These are phyloP conservation scores for Spermophilus dauricus DNA, from an alignment of 2,113 vertebrate genomes.

Conservation along the genomic window DNA sequence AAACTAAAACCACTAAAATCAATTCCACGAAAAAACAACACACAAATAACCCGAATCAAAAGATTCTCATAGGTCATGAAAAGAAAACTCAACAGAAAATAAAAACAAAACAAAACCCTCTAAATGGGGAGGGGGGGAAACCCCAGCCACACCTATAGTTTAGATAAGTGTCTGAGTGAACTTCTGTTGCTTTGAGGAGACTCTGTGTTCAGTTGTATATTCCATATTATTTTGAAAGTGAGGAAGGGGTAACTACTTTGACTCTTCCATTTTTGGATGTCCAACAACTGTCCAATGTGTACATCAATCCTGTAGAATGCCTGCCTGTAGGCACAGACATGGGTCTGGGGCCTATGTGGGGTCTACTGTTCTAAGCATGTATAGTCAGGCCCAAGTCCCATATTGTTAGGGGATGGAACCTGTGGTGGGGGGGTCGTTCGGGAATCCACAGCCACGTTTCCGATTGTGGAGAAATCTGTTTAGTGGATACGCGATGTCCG, in stretches of 20 bases:
- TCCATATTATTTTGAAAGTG: slow-evolving; percentile 49
- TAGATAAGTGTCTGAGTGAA: neutral
- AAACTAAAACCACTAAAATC: slow-evolving; percentile 66
- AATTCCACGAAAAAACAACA: slow-evolving; percentile 29
- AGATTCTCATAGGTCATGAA: slow-evolving; percentile 15
- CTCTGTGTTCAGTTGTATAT: neutral
- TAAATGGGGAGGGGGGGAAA: neutral
- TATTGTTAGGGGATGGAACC: neutral
- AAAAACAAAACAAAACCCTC: slow-evolving; percentile 72
- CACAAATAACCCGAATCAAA: slow-evolving; percentile 57
- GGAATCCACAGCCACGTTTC: slow-evolving; percentile 71
- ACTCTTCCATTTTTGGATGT: slow-evolving; percentile 25
- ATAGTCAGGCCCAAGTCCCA: neutral
- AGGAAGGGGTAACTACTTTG: slow-evolving; percentile 23
- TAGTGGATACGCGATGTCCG: slow-evolving; percentile 70
- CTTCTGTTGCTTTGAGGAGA: neutral
- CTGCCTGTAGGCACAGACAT: neutral
- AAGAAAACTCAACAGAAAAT: slow-evolving; percentile 51
- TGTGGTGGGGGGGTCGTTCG: slow-evolving; percentile 14
- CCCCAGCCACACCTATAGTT: neutral
- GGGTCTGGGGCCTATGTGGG: neutral
- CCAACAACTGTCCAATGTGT: slow-evolving; percentile 28
- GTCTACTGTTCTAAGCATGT: neutral
- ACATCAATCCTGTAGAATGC: neutral
- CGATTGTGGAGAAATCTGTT: slow-evolving; percentile 75